phyloP scores from a whole-genome alignment of 2,888 invertebrate genomes.

The Caenorhabditis sp. region DNA sequence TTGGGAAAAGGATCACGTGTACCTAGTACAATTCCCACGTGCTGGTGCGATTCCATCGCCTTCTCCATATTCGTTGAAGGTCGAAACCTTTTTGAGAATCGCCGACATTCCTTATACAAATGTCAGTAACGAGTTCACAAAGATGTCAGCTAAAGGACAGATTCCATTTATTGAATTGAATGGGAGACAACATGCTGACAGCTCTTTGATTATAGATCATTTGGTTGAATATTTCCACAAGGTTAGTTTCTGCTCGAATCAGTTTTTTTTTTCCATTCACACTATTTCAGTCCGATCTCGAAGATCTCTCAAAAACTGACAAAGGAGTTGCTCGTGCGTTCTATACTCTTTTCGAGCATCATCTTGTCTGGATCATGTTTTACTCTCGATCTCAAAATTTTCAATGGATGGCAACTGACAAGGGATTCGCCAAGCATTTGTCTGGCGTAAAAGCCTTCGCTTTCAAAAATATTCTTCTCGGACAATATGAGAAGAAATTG shows the following conservation, averaged over 20 bases:
- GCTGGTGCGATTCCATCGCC: slow-evolving; percentile 88
- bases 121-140: slow-evolving; percentile 63
- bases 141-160: slow-evolving; percentile 65
- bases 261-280: slow-evolving; percentile 1
- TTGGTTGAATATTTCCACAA: slow-evolving; percentile 44
- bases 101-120: slow-evolving; percentile 89
- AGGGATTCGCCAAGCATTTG: slow-evolving; percentile 48
- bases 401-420: slow-evolving; percentile 51
- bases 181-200: slow-evolving; percentile 91
- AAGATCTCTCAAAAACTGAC: slow-evolving; percentile 43
- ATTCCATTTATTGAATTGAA: slow-evolving; percentile 93
- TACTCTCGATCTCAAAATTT: slow-evolving; percentile 53
- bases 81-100: slow-evolving; percentile 92
- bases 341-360: slow-evolving; percentile 58
- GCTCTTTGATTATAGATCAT: slow-evolving; percentile 81
- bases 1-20: slow-evolving; percentile 80
- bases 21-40: slow-evolving; percentile 91
- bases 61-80: slow-evolving; percentile 91
- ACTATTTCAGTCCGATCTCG: slow-evolving; percentile 18
- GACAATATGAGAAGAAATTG: slow-evolving; percentile 24
- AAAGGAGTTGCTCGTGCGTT: slow-evolving; percentile 53
- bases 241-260: slow-evolving; percentile 3
- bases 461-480: slow-evolving; percentile 45
- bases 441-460: slow-evolving; percentile 55
- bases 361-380: slow-evolving; percentile 52